These are phyloP conservation scores for Probosciger aterrimus DNA, from an alignment of 2,113 vertebrate species.

Conservation along the genomic window DNA sequence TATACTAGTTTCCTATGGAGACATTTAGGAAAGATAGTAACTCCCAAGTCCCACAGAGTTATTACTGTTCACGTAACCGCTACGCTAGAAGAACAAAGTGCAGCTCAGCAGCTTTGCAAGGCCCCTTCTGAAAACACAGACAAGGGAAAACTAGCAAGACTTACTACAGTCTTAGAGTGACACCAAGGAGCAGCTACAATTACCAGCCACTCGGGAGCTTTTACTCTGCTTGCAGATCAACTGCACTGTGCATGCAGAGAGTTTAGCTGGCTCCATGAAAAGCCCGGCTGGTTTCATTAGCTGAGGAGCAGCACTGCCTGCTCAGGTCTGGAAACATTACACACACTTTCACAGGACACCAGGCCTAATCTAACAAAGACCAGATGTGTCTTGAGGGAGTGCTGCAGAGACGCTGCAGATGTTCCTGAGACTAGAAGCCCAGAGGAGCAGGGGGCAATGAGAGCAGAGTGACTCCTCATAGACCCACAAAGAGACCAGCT, in stretches of 20 bases:
- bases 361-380: neutral
- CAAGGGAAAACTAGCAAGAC: neutral
- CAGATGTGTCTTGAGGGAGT: neutral
- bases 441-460: neutral
- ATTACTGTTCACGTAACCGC: neutral
- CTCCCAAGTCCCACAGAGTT: neutral
- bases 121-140: neutral
- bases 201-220: neutral
- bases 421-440: neutral
- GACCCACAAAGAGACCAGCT: neutral
- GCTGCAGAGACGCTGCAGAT: neutral
- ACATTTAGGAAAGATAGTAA: neutral
- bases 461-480: neutral
- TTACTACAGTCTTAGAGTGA: neutral
- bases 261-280: neutral
- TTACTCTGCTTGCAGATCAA: neutral
- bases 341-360: neutral
- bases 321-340: neutral
- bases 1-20: neutral
- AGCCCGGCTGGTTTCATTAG: neutral
- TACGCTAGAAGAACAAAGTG: neutral
- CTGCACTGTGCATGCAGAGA: neutral
- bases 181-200: neutral
- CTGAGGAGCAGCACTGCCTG: neutral
- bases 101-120: neutral